Evolutionary conservation across 2,888 invertebrate genomes (phyloP), one percentile per base, ranked within the genome.

Genomic region (Anticlea derivata): DNA sequence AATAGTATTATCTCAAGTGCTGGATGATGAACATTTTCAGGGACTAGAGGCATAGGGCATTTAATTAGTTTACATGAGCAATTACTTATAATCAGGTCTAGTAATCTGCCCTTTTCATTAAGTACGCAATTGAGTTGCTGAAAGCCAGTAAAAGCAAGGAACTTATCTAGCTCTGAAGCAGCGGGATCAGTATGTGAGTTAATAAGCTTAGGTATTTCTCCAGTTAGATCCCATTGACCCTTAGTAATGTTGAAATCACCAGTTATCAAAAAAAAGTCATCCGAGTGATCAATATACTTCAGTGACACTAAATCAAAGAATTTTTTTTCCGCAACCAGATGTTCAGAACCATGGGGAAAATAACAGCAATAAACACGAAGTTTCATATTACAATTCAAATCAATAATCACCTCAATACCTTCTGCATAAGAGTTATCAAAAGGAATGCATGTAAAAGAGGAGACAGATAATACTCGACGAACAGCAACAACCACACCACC

Each of bases 401-500:
- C 17, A 1, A 38, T 17, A 5, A 38, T 8, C 1, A 38, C 12
- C 8, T 38, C 38, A 5, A 38, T 38, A 8, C 2, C 38, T 8
- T 38, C 38, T 0, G 38, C 38, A 26, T 26, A 38, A 6, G 12
- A 38, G 13, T 26, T 13, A 2, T 5, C n/a, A 8, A 38, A 38
- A 1, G 13, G 26, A 27, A 38, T 13, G 10, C 38, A 38, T 5
- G 27, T 1, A 4, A 27, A 38, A 2, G 38, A 3, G 2, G 27
- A 17, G 1, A 38, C 38, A 13, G 27, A 8, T 0, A 38, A 1
- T 1, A 26, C 38, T 13, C 26, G 11, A 13, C 24, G 26, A 2
- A 38, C 38, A 5, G 38, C 38, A n/a, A 38, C 8, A 12, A 38
- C 13, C n/a, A 13, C 13, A 1, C 38, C 38, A 17, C 38, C 38